Percentiles rank a stretch among this genome's conserved stretches.
phyloP scores from a whole-genome alignment of 1,140 invertebrate species.

The Drosophila pachea region DNA sequence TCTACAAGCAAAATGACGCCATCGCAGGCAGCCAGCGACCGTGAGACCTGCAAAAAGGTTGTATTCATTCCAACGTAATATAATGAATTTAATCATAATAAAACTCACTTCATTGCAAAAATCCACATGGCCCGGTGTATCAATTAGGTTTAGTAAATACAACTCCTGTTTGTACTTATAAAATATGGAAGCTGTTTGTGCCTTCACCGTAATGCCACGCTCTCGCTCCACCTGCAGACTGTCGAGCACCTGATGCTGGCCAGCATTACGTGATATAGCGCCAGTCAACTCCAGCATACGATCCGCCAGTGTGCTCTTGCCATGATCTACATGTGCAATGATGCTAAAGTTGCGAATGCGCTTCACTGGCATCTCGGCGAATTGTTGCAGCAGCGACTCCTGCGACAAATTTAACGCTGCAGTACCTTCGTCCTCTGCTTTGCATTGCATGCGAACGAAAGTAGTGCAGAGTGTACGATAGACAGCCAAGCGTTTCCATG shows the following conservation, averaged over 20 bases:
- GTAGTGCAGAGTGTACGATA: constrained; percentile 27
- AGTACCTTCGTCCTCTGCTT: background rate
- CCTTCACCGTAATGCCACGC: constrained; percentile 98
- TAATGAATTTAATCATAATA: background rate
- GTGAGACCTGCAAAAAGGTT: constrained; percentile 80
- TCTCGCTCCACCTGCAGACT: constrained; percentile 90
- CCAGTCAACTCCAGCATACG: constrained; percentile 94
- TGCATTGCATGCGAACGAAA: background rate
- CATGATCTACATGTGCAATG: constrained; percentile 98
- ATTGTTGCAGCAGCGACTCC: constrained; percentile 43
- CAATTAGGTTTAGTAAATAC: constrained; percentile 97
- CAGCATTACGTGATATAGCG: constrained; percentile 85
- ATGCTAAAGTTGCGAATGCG: constrained; percentile 96
- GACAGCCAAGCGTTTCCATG: constrained; percentile 7
- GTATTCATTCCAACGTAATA: background rate
- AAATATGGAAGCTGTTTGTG: constrained; percentile 94
- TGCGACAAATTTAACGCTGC: constrained; percentile 20
- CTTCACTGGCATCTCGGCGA: constrained; percentile 81
- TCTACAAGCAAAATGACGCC: constrained; percentile 97
- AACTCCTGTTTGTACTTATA: constrained; percentile 83
- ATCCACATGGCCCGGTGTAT: constrained; percentile 99
- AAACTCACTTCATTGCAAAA: constrained; percentile 94
- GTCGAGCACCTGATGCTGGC: constrained; percentile 84
- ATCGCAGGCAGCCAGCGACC: constrained; percentile 94
- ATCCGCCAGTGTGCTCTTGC: constrained; percentile 97